Base-by-base conservation (phyloP, 2,888 invertebrate genomes). In the Dicyrtoma fusca region DNA sequence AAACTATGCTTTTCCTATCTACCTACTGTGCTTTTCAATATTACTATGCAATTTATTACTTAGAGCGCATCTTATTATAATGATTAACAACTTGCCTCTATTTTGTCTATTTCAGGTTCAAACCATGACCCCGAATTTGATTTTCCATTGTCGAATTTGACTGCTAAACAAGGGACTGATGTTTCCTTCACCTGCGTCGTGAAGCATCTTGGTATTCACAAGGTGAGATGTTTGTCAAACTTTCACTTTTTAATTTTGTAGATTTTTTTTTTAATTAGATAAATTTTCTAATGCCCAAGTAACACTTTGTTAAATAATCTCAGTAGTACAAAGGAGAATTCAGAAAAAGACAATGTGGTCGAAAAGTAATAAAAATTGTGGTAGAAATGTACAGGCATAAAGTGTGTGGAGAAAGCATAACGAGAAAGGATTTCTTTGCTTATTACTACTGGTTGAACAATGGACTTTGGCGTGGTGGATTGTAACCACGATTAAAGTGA, bases 141-240 rank as follows among this genome's bases (percentile, higher is more conserved):
- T 81, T 91, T 91, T 80, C 90, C 91, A 71, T 85, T 95, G 82
- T 91, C 92, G 83, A 95, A 95, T 84, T 89, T 92, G 83, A 94
- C 94, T 53, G 92, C 93, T 74, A 90, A 91, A 69, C 92, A 92
- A 84, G 94, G 95, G 71, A 87, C 94, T 69, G 94, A 95, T 84
- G 90, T 94, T 72, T 90, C 89, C 83, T 94, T 95, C 85, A 94
- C 94, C 65, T 95, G 95, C 83, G 91, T 93, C 81, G 94, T 95
- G 82, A 93, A 94, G 85, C 91, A 94, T 85, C 89, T 95, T 80
- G 92, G 91, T 79, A 87, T 89, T 82, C 94, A 92, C 85, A 91
- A 92, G 89, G 95, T 94, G 87, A 87, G 86, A 73, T 1, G 6
- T 63, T n/a, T 26, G 25, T 34, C 14, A 3, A 26, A 19, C 55